Evolutionary conservation across 2,797 vertebrate species (phyloP), one percentile per base, ranked within the genome.

Genomic region (Vultur gryphus): DNA sequence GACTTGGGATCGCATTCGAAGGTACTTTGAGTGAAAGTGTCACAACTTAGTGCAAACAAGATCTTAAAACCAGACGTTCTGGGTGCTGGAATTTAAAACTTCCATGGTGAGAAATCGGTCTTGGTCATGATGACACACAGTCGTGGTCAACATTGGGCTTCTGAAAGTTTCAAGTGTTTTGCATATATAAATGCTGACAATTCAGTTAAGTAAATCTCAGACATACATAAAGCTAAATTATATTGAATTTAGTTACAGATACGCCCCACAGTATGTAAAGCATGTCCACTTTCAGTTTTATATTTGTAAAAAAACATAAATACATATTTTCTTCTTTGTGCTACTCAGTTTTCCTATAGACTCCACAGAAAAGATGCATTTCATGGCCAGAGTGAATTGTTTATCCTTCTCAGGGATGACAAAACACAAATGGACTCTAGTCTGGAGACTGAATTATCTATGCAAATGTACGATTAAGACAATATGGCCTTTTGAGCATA

Each of bases 231-330:
- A 92, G 29, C 4, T 43, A 57, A 84, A 20, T 51, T 46, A 54
- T n/a, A 57, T 8, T 66, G 10, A 66, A n/a, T 73, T 90, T 48
- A 54, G 12, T 62, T 81, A 65, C 16, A 51, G 39, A 76, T 61
- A 72, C 2, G 44, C 3, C 0, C 0, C 46, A 65, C 10, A 4
- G 16, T 17, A 61, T 0, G 0, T 35, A 83, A 85, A 85, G 39
- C 6, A 78, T 33, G 12, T n/a, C 13, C 54, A 44, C 35, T 54
- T 83, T 49, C 9, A 31, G 21, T 37, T 91, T 73, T 61, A 17
- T 23, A 23, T 29, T 52, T 69, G 26, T 16, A 75, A 82, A 65
- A 75, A 66, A 15, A 6, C 18, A 48, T n/a, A 52, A 75, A 52
- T 28, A 20, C 4, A 0, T 10, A 15, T 55, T 29, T 49, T 41